These are phyloP conservation scores for Centroberyx gerrardi DNA, from an alignment of 2,797 vertebrate species.

Conservation along the genomic window DNA sequence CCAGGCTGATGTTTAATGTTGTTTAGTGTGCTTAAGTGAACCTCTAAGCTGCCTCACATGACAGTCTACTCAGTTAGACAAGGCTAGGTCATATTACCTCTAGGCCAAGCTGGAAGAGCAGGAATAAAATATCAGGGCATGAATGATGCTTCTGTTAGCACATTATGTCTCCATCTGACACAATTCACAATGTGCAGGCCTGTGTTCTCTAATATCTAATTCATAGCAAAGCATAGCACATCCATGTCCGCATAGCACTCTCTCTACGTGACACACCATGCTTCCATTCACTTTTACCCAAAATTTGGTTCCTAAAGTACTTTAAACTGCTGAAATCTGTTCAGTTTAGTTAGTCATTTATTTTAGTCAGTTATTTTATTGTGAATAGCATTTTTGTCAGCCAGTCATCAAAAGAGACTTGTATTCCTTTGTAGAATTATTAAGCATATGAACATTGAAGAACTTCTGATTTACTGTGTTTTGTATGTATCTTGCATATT, in stretches of 20 bases:
- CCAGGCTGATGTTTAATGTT: constrained; percentile 22
- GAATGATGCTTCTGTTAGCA: constrained; percentile 61
- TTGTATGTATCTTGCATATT: background rate
- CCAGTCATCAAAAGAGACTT: too few relatives aligned
- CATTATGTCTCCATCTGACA: constrained; percentile 4
- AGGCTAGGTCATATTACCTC: constrained; percentile 43
- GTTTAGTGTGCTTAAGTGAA: constrained; percentile 29
- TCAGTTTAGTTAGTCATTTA: background rate
- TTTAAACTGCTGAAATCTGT: background rate
- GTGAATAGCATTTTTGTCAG: too few relatives aligned
- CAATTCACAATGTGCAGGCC: constrained; percentile 30
- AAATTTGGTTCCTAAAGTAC: background rate
- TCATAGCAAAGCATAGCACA: background rate
- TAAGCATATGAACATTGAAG: too few relatives aligned
- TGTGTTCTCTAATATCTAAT: constrained; percentile 11
- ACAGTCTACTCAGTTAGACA: constrained; percentile 31
- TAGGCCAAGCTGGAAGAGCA: constrained; percentile 27
- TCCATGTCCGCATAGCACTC: background rate
- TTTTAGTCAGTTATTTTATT: background rate
- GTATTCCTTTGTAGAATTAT: too few relatives aligned
- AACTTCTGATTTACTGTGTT: too few relatives aligned
- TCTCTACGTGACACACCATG: background rate
- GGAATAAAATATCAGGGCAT: constrained; percentile 28
- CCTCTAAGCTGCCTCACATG: constrained; percentile 69
- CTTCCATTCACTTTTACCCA: background rate